Conservation (phyloP, 2,113 vertebrate species). For the Ondatra zibethicus region DNA sequence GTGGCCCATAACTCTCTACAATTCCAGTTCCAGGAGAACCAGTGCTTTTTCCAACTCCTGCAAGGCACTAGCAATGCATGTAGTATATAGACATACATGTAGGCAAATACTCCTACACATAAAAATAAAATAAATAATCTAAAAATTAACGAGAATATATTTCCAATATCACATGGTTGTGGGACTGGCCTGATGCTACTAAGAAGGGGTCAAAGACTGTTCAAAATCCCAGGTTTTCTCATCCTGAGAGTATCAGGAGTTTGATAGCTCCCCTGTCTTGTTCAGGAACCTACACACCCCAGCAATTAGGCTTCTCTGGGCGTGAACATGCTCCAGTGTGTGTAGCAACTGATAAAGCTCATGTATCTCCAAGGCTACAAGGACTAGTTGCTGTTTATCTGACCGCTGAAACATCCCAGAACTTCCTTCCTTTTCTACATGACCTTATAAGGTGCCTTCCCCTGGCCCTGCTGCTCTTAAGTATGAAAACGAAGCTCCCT, state of each 20-base stretch:
- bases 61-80: not conserved
- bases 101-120: not conserved
- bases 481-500: not conserved
- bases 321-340: not conserved
- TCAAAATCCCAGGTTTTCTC: not conserved
- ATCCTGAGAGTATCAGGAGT: not conserved
- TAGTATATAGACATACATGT: not conserved
- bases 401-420: not conserved
- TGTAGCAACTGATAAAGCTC: not conserved
- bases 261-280: not conserved
- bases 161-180: not conserved
- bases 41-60: not conserved
- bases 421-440: not conserved
- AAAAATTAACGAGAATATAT: not conserved
- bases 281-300: not conserved
- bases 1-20: not conserved
- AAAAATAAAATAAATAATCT: not conserved
- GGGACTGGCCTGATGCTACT: not conserved
- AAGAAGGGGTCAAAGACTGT: not conserved
- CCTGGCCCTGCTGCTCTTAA: not conserved
- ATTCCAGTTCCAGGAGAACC: not conserved
- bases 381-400: not conserved
- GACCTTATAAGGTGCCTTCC: not conserved
- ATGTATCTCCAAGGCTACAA: not conserved
- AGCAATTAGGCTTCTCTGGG: not conserved